Evolutionary conservation across 2,113 vertebrate species (phyloP).

Genomic region (Hylia prasina): DNA sequence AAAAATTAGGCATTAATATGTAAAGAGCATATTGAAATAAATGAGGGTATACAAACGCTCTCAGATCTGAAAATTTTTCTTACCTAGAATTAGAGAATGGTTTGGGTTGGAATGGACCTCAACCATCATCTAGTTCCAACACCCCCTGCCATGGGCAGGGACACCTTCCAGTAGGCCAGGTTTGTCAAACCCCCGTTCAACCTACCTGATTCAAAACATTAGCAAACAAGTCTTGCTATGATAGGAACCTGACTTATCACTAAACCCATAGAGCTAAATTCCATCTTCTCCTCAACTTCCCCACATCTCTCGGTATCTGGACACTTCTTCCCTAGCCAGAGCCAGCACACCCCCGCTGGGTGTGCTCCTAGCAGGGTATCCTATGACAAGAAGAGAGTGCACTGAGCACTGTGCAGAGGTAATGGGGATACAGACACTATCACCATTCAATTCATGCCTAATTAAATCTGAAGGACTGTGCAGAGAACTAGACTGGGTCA

Average conservation of each 20-base stretch:
- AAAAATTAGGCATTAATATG: not conserved
- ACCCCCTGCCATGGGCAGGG: no score
- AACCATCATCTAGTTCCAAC: not conserved
- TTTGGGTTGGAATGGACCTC: not conserved
- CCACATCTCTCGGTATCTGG: not conserved
- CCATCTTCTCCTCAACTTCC: not conserved
- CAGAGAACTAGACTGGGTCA: not conserved
- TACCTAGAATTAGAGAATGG: not conserved
- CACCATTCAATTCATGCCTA: not conserved
- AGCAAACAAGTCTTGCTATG: not conserved
- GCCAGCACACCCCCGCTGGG: not conserved
- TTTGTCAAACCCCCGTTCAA: not conserved
- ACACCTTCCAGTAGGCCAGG: not conserved
- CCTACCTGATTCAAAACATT: not conserved
- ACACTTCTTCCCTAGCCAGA: not conserved
- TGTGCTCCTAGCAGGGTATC: accelerated
- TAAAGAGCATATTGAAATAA: not conserved
- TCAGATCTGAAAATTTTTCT: not conserved
- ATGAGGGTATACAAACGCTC: not conserved
- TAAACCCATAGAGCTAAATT: not conserved
- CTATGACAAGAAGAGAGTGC: not conserved
- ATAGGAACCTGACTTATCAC: not conserved
- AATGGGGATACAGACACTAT: not conserved
- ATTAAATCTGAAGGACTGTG: slow-evolving; percentile 4
- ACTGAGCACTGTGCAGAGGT: not conserved